These are phyloP conservation scores for Rousettus leschenaultii DNA, from an alignment of 2,113 vertebrate genomes.

Conservation along the genomic window DNA sequence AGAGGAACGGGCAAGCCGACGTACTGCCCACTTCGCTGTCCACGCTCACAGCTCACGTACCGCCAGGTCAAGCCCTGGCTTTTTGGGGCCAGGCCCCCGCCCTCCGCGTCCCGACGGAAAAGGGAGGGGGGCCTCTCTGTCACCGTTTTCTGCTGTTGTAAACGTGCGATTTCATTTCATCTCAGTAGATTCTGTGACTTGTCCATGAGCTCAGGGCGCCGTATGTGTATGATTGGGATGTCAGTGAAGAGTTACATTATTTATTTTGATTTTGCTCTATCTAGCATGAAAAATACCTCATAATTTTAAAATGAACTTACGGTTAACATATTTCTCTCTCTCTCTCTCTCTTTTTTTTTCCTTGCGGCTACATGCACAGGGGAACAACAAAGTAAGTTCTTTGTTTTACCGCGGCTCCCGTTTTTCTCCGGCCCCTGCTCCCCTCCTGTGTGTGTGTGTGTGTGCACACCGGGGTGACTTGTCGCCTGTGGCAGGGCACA, in stretches of 20 bases:
- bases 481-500: not conserved
- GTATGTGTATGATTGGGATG: not conserved
- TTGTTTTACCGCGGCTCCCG: constrained; percentile 25
- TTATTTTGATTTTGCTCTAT: constrained; percentile 65
- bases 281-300: constrained; percentile 56
- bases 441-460: constrained; percentile 17
- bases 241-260: constrained; percentile 43
- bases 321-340: constrained; percentile 66
- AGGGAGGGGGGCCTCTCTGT: constrained; percentile 29
- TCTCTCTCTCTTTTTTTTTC: constrained; percentile 47
- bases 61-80: constrained; percentile 48
- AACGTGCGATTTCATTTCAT: constrained; percentile 42
- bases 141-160: constrained; percentile 21
- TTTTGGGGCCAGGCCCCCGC: constrained; percentile 63
- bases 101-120: constrained; percentile 42
- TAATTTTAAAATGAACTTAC: constrained; percentile 64
- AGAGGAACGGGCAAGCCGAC: constrained; percentile 25
- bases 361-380: constrained; percentile 78
- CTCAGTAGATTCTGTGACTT: constrained; percentile 4
- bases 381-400: constrained; percentile 85
- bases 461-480: constrained; percentile 7
- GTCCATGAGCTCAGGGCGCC: constrained; percentile 26
- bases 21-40: constrained; percentile 56
- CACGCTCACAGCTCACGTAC: constrained; percentile 42
- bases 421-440: not conserved